Evolutionary conservation across 2,888 invertebrate genomes (phyloP).

Genomic region (Danaus chrysippus): DNA sequence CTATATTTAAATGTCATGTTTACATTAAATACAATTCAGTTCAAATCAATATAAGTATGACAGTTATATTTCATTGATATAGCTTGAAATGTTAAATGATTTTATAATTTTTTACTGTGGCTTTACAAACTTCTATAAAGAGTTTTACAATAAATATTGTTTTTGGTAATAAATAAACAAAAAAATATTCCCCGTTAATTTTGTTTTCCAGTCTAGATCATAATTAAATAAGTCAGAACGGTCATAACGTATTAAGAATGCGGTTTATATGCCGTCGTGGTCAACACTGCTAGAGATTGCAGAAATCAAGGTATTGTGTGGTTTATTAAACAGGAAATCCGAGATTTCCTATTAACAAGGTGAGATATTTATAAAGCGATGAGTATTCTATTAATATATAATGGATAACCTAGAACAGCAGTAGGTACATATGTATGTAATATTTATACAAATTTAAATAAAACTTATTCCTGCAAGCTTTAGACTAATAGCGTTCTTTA

Average conservation of each 20-base stretch:
- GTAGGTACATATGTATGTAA: background rate
- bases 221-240: background rate
- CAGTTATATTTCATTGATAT: too few species aligned
- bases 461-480: slow-evolving; percentile 4
- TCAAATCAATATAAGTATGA: too few species aligned
- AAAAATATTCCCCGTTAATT: too few species aligned
- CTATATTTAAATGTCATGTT: too few species aligned
- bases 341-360: background rate
- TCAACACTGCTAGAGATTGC: background rate
- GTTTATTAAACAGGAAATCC: background rate
- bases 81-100: too few species aligned
- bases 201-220: too few species aligned
- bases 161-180: too few species aligned
- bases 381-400: background rate
- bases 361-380: too few species aligned
- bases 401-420: background rate
- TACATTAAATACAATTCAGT: too few species aligned
- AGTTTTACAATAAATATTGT: too few species aligned
- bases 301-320: slow-evolving; percentile 3
- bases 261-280: background rate
- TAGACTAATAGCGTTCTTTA: slow-evolving; percentile 18
- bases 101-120: too few species aligned
- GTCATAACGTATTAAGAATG: background rate
- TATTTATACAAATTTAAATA: background rate
- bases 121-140: too few species aligned